Conservation (phyloP, 2,113 vertebrate genomes). For the Eurystomus gularis region DNA sequence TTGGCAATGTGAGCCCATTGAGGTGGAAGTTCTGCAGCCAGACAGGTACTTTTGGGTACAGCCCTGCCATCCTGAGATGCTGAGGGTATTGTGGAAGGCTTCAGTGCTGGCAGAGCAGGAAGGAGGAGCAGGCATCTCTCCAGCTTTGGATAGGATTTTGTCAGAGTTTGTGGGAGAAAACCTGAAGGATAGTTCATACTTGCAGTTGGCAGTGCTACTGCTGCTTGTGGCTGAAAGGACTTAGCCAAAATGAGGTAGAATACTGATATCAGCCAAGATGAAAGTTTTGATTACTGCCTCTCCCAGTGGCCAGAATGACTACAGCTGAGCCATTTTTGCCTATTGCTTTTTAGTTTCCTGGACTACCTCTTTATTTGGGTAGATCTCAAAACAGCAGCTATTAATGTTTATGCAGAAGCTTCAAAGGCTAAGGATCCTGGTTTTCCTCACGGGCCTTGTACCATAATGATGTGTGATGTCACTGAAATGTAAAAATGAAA, state of each 20-base stretch:
- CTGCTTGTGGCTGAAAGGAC: background rate
- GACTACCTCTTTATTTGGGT: background rate
- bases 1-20: accelerated
- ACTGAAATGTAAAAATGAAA: background rate
- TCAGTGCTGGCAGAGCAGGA: accelerated
- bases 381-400: background rate
- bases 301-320: background rate
- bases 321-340: background rate
- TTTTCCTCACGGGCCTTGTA: background rate
- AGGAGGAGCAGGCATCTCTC: background rate
- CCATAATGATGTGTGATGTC: accelerated
- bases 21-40: accelerated
- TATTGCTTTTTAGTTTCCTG: background rate
- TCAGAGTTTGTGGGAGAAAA: background rate
- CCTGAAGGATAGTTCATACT: accelerated
- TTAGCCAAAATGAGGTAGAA: background rate
- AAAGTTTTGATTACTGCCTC: background rate
- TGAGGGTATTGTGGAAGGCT: accelerated
- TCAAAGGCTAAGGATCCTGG: background rate
- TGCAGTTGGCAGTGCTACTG: accelerated
- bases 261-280: background rate
- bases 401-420: background rate
- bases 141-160: background rate
- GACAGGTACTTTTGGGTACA: accelerated
- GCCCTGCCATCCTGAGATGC: background rate